Base-by-base conservation (phyloP, 2,797 vertebrate genomes). In the Syngnathus rostellatus region DNA sequence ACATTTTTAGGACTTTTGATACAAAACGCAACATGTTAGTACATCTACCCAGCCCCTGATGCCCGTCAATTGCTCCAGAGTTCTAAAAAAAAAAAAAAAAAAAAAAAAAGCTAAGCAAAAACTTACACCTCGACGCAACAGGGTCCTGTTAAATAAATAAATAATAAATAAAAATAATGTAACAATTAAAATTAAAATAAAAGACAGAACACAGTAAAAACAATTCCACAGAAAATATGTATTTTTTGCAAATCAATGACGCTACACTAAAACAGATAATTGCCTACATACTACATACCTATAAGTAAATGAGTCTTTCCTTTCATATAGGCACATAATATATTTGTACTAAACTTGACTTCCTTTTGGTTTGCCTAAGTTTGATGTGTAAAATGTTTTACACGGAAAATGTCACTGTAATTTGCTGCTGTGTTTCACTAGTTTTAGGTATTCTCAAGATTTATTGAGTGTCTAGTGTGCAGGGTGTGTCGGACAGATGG, bases 401-500 rank as follows among this genome's bases (percentile, higher is more conserved):
- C 37, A 38, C 2, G 19, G 10, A 40, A 60, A 21, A 40, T 40
- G 38, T 38, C 55, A 16, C 55, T 38, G 14, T 37, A 37, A 37
- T 58, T 37, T 37, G 12, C 16, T 45, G 19, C n/a, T 21, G 60
- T 62, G 2, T 62, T n/a, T n/a, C n/a, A 9, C 17, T 41, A 10
- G 8, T 60, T 60, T 43, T 41, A 23, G 40, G 6, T 45, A 25
- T 17, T 62, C 43, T 12, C 11, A 45, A 45, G 37, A 62, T 62
- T 43, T 40, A 37, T n/a, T 59, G 38, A 55, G 50, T 57, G 64
- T 70, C 41, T 0, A 50, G n/a, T 38, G 65, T 67, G 54, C 43
- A 67, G 85, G 83, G 83, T 79, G 87, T 85, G 82, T 80, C 74
- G 63, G 78, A 83, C 85, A 88, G 84, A 81, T 85, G 85, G 76